These are phyloP conservation scores for Zeugodacus cucurbitae DNA, from an alignment of 1,140 invertebrate species.

Conservation along the genomic window DNA sequence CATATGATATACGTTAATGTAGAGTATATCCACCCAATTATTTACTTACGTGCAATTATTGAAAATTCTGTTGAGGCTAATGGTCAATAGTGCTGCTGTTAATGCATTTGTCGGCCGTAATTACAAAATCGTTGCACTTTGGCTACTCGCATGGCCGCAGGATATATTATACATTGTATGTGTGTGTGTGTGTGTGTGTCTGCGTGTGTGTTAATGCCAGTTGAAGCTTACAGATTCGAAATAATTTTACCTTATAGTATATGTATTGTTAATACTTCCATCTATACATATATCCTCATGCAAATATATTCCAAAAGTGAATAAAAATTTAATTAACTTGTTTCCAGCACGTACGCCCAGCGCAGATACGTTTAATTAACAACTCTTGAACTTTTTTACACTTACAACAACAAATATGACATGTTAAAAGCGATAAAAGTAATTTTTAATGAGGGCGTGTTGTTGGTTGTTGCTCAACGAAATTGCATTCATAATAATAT, in stretches of 20 bases:
- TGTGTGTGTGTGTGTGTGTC: background rate
- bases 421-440: background rate
- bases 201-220: background rate
- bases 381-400: background rate
- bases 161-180: background rate
- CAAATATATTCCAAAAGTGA: background rate
- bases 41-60: background rate
- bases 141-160: background rate
- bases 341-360: background rate
- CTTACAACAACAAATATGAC: background rate
- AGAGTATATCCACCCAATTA: background rate
- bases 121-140: background rate
- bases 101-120: background rate
- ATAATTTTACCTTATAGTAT: too few species aligned
- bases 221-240: background rate
- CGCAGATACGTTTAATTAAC: slow-evolving; percentile 2
- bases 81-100: background rate
- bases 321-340: slow-evolving; percentile 2
- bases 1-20: too few species aligned
- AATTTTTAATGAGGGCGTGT: background rate
- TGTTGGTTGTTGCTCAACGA: background rate
- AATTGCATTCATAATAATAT: background rate
- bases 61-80: background rate
- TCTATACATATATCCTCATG: background rate
- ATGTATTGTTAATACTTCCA: background rate